These are phyloP conservation scores for Balaeniceps rex DNA, from an alignment of 2,113 vertebrate genomes.

Conservation along the genomic window DNA sequence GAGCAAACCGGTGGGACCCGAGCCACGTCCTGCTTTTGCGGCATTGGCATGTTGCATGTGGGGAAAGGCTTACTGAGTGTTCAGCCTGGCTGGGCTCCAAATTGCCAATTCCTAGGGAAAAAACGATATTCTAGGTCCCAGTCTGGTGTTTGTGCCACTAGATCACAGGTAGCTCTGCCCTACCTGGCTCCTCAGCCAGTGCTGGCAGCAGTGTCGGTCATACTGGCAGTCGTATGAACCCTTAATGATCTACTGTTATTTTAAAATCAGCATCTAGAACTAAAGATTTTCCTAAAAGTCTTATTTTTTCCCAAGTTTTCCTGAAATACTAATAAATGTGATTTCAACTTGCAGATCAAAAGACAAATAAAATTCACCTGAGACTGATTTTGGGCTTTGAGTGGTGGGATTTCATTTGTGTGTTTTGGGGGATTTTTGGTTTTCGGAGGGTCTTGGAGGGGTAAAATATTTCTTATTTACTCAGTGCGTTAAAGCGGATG, in stretches of 20 bases:
- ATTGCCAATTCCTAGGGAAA: background rate
- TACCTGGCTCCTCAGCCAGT: background rate
- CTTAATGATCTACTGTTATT: background rate
- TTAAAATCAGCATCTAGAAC: background rate
- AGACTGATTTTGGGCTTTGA: background rate
- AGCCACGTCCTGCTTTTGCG: background rate
- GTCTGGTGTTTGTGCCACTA: background rate
- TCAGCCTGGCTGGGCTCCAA: background rate
- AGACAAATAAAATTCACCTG: background rate
- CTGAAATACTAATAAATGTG: background rate
- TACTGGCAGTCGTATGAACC: fast-evolving
- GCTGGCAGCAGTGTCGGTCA: background rate
- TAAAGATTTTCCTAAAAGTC: background rate
- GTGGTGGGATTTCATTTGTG: background rate
- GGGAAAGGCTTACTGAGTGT: background rate
- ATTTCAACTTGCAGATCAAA: background rate
- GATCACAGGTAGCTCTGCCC: background rate
- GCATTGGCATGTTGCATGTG: fast-evolving
- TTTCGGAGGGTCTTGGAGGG: background rate
- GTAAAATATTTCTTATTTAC: background rate
- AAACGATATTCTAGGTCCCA: background rate
- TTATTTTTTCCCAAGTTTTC: background rate
- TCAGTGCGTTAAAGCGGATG: background rate
- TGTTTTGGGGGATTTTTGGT: background rate
- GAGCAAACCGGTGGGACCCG: fast-evolving